A percentile compares a stretch with the other conserved stretches of the same genome.
phyloP scores from a whole-genome alignment of 2,888 invertebrate species.

The Chironomus tentans region DNA sequence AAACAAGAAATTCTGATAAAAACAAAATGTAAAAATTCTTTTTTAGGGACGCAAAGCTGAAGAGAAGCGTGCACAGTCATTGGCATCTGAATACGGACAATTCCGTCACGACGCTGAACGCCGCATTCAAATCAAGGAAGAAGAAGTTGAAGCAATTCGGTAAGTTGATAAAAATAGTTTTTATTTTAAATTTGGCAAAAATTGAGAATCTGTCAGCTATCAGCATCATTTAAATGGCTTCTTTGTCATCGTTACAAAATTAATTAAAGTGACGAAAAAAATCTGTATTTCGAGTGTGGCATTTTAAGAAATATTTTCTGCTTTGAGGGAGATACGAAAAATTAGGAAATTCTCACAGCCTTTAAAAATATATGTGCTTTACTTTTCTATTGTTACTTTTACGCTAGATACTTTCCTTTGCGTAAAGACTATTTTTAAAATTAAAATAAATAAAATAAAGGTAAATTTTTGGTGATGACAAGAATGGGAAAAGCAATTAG shows the following conservation, averaged over 20 bases:
- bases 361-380: background rate
- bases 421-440: no score
- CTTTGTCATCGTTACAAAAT: background rate
- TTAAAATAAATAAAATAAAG: no score
- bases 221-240: background rate
- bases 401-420: no score
- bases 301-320: background rate
- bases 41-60: slow-evolving; percentile 88
- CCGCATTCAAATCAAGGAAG: slow-evolving; percentile 95
- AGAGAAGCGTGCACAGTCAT: slow-evolving; percentile 88
- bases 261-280: background rate
- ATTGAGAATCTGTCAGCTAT: background rate
- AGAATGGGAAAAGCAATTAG: no score
- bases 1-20: slow-evolving; percentile 1
- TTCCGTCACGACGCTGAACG: slow-evolving; percentile 96
- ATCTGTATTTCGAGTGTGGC: background rate
- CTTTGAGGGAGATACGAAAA: background rate
- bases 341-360: background rate
- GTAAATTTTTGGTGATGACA: no score
- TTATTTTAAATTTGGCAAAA: background rate
- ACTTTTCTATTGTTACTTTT: no score
- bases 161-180: slow-evolving; percentile 45
- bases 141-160: slow-evolving; percentile 96
- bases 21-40: slow-evolving; percentile 1
- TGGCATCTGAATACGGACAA: slow-evolving; percentile 85